Evolutionary conservation across 2,888 invertebrate species (phyloP).

Genomic region (Mythimna albipuncta): DNA sequence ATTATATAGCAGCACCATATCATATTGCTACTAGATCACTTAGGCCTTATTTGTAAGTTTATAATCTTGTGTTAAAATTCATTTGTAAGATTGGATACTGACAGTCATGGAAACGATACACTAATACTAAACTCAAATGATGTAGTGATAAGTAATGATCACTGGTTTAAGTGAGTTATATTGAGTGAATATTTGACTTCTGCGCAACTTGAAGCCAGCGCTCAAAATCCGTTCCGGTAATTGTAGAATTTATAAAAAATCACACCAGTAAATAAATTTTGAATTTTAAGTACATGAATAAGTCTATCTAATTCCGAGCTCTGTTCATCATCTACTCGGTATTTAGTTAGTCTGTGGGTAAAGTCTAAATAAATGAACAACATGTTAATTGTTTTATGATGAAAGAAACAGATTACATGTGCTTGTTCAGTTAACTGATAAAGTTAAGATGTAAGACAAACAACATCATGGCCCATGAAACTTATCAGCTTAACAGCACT

Average conservation of each 20-base stretch:
- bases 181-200: no score
- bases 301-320: no score
- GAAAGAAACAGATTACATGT: slow-evolving; percentile 39
- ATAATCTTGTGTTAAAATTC: no score
- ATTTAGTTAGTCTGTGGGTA: slow-evolving; percentile 1
- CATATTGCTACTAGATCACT: not conserved
- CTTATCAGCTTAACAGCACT: slow-evolving; percentile 37
- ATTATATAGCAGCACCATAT: not conserved
- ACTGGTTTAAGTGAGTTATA: not conserved
- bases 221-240: no score
- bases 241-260: no score
- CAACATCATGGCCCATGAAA: slow-evolving; percentile 31
- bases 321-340: not conserved
- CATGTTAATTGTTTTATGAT: slow-evolving; percentile 36
- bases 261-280: no score
- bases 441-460: slow-evolving; percentile 48
- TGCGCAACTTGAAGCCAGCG: no score
- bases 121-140: not conserved
- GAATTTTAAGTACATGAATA: no score
- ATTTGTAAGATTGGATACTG: not conserved
- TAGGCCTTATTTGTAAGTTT: no score
- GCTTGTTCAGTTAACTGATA: slow-evolving; percentile 54
- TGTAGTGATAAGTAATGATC: not conserved
- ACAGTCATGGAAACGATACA: not conserved
- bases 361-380: slow-evolving; percentile 15